phyloP scores from a whole-genome alignment of 2,888 invertebrate species.

The Drosophila setosimentum region DNA sequence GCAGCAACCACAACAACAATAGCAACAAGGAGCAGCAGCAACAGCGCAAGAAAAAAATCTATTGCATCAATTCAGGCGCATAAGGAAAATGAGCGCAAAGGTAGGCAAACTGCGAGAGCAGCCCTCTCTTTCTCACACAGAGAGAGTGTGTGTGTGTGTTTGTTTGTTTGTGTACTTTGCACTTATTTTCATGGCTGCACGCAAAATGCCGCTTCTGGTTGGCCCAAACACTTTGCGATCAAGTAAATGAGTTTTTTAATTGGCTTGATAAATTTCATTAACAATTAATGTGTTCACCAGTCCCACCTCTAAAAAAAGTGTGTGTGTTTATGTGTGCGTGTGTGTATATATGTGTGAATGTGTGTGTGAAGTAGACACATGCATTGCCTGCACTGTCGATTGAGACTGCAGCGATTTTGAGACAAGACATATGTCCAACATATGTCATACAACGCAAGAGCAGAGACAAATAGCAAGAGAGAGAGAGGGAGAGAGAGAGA shows the following conservation, averaged over 20 bases:
- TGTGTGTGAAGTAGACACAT: constrained; percentile 49
- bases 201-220: constrained; percentile 26
- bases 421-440: constrained; percentile 58
- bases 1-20: constrained; percentile 8
- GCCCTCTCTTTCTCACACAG: constrained; percentile 15
- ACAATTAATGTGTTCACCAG: background rate
- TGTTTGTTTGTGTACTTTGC: constrained; percentile 11
- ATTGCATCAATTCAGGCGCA: constrained; percentile 76
- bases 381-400: constrained; percentile 47
- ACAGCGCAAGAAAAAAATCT: constrained; percentile 38
- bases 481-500: background rate
- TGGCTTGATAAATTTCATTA: constrained; percentile 44
- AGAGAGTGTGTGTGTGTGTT: constrained; percentile 9
- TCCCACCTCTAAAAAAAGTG: background rate
- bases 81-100: constrained; percentile 78
- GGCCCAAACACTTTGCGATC: constrained; percentile 1
- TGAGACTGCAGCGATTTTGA: constrained; percentile 24
- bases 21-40: constrained; percentile 17
- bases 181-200: background rate
- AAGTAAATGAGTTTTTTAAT: constrained; percentile 51
- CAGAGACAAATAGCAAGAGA: background rate
- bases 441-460: constrained; percentile 46
- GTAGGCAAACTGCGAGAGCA: constrained; percentile 61
- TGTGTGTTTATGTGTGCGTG: background rate
- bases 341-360: background rate